These are phyloP conservation scores for Drosophila albomicans DNA, from an alignment of 1,140 invertebrate genomes.

Conservation along the genomic window DNA sequence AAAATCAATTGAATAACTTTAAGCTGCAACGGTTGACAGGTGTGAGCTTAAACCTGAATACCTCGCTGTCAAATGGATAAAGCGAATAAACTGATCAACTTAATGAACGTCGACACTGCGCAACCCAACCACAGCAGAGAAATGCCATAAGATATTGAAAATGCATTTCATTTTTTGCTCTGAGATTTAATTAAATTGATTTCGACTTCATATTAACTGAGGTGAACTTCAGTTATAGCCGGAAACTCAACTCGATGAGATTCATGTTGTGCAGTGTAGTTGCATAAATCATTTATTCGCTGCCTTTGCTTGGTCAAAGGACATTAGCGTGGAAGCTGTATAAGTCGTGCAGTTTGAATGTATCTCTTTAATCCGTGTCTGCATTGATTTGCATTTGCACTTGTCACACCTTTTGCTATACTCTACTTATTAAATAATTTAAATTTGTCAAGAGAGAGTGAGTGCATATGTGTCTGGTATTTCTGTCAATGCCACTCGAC, in stretches of 20 bases:
- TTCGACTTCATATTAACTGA: too few species aligned
- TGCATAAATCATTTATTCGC: constrained; percentile 13
- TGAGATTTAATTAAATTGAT: too few species aligned
- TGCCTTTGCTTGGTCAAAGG: not conserved
- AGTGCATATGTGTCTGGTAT: constrained; percentile 6
- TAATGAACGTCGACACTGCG: constrained; percentile 3
- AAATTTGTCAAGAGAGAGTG: constrained; percentile 29
- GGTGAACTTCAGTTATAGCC: not conserved
- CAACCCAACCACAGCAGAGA: not conserved
- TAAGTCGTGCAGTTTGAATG: not conserved
- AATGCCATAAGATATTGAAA: too few species aligned
- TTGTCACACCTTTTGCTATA: constrained; percentile 2
- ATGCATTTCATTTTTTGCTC: too few species aligned
- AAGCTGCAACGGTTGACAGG: constrained; percentile 25
- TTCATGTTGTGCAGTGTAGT: constrained; percentile 12
- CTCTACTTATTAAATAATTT: constrained; percentile 41
- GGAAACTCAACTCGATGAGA: not conserved
- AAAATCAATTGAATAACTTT: constrained; percentile 39
- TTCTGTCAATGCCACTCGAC: constrained; percentile 37
- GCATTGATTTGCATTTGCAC: constrained; percentile 59
- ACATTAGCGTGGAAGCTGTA: not conserved
- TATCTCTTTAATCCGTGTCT: constrained; percentile 43
- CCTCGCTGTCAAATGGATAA: constrained; percentile 8
- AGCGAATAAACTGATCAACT: constrained; percentile 12
- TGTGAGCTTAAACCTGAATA: constrained; percentile 30